These are phyloP conservation scores for Aldabrachelys gigantea DNA, from an alignment of 2,113 vertebrate species.

Conservation along the genomic window DNA sequence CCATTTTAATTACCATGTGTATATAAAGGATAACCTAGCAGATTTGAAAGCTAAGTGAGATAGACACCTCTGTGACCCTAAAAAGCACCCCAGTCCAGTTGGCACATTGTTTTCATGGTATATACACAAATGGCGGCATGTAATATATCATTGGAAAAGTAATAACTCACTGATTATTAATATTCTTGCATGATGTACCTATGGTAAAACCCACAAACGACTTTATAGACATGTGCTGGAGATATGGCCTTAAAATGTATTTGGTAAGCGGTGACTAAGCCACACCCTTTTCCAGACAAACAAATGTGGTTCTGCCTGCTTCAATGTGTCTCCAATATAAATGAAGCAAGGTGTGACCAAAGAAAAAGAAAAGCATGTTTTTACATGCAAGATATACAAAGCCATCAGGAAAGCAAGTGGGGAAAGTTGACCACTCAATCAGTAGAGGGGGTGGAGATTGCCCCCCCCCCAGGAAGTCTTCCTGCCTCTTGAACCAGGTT, in stretches of 20 bases:
- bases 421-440: not conserved
- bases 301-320: not conserved
- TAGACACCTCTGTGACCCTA: not conserved
- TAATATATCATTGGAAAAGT: not conserved
- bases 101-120: not conserved
- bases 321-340: not conserved
- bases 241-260: not conserved
- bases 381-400: not conserved
- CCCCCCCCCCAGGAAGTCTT: too few species aligned
- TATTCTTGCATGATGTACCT: not conserved
- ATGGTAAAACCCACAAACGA: not conserved
- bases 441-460: not conserved
- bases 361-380: not conserved
- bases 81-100: not conserved
- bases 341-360: not conserved
- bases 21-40: fast-evolving
- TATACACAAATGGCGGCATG: not conserved
- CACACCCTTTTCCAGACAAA: not conserved
- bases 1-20: not conserved
- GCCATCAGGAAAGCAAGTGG: not conserved
- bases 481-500: not conserved
- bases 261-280: not conserved
- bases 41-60: not conserved
- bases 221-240: not conserved
- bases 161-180: not conserved